Evolutionary conservation across 2,113 vertebrate species (phyloP).

Genomic region (Condylura cristata): DNA sequence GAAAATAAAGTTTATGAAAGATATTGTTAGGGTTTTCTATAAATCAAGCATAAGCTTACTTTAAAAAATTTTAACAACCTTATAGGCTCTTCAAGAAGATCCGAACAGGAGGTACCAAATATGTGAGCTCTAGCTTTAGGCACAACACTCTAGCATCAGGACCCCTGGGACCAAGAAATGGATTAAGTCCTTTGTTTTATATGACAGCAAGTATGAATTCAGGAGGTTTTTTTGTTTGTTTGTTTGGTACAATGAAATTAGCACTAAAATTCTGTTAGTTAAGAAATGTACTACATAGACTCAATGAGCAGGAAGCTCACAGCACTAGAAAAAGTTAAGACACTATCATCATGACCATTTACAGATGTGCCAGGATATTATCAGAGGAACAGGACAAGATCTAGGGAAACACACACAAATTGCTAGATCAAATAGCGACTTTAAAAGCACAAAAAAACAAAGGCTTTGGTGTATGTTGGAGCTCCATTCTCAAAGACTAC

Average conservation of each 20-base stretch:
- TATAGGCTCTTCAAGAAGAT: background rate
- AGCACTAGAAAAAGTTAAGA: background rate
- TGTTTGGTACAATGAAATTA: background rate
- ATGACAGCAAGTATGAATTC: background rate
- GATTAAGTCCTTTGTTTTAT: background rate
- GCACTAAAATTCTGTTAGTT: background rate
- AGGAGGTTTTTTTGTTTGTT: background rate
- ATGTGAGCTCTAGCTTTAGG: background rate
- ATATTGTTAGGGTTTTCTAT: background rate
- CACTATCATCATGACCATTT: background rate
- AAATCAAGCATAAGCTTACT: background rate
- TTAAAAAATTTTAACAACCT: background rate
- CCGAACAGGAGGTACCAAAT: background rate
- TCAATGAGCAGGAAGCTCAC: background rate
- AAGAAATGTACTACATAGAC: background rate
- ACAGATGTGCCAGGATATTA: background rate
- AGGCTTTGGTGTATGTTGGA: background rate
- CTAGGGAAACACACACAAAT: background rate
- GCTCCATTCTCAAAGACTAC: background rate
- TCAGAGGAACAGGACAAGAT: background rate
- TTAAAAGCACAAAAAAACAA: slow-evolving; percentile 16
- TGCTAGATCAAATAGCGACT: background rate
- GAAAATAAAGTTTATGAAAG: background rate
- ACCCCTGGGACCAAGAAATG: background rate
- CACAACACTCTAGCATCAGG: background rate